Base-by-base conservation (phyloP, 2,797 vertebrate genomes). In the Cynopterus sphinx region DNA sequence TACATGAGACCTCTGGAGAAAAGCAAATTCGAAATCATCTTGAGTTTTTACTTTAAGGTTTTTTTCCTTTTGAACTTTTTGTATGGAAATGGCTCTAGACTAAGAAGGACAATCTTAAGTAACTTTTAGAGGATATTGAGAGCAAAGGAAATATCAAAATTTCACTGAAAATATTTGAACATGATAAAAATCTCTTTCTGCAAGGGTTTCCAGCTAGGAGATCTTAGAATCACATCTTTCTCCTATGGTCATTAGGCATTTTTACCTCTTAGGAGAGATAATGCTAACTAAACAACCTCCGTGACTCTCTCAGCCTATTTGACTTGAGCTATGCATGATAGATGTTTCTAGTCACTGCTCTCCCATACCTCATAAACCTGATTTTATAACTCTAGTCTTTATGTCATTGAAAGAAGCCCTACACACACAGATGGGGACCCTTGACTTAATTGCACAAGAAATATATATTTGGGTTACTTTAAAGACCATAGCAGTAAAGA, bases 121-220 rank as follows among this genome's bases (percentile, higher is more conserved):
- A 82, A 89, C 36, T 78, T 91, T n/a, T 89, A 65, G 63, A 87
- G 77, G 57, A 91, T 94, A 73, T 46, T 63, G 17, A 94, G 15
- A 95, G 19, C 41, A 86, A 93, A 86, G 61, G 31, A 95, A 70
- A 74, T 59, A 46, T 31, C 70, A 96, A 61, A 73, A 77, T 90
- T 67, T 89, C 68, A 91, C 33, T 85, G 73, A 97, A 95, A 68
- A 94, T 19, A 77, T 15, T 65, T 90, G 70, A 70, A 15, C 41
- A 57, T 84, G 84, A 78, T 61, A 90, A 70, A 90, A 92, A 68
- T 70, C 15, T 55, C 79, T 82, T 83, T 91, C 71, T 75, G 33
- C 26, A 61, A 22, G n/a, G 19, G 12, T 79, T 94, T 51, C 85
- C 11, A 74, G 31, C 5, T 41, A 33, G 9, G 9, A 91, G 39